Percentiles rank a stretch among this genome's conserved stretches.
phyloP scores from a whole-genome alignment of 2,888 invertebrate genomes.

The Cartodere bifasciata region DNA sequence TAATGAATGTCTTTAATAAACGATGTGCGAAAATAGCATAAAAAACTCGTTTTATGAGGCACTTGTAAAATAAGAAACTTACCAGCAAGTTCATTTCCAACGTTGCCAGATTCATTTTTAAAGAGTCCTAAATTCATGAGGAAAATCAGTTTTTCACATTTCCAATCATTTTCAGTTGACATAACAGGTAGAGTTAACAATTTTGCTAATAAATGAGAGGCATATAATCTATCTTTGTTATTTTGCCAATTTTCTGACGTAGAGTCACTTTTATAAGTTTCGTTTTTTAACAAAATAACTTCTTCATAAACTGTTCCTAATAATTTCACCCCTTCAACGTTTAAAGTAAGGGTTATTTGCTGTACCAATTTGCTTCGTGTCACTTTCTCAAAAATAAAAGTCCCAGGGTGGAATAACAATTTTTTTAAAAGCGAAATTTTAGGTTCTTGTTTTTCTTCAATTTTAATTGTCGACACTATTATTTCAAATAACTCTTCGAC shows the following conservation, averaged over 20 bases:
- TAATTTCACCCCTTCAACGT: constrained; percentile 47
- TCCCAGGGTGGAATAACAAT: constrained; percentile 54
- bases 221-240: constrained; percentile 53
- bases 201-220: constrained; percentile 43
- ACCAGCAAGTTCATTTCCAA: constrained; percentile 51
- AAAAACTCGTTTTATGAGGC: no score
- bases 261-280: constrained; percentile 31
- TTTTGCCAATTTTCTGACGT: constrained; percentile 48
- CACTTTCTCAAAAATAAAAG: constrained; percentile 60
- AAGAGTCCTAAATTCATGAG: constrained; percentile 53
- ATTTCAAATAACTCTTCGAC: constrained; percentile 43
- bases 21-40: no score
- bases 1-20: no score
- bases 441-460: constrained; percentile 36
- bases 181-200: constrained; percentile 32
- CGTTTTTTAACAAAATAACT: constrained; percentile 43
- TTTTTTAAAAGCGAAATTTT: constrained; percentile 49
- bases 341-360: constrained; percentile 47
- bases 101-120: constrained; percentile 36
- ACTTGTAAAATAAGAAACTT: constrained; percentile 24
- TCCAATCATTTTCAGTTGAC: constrained; percentile 48
- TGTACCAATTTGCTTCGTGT: constrained; percentile 53
- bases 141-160: constrained; percentile 49
- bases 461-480: constrained; percentile 39
- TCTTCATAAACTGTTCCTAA: constrained; percentile 48